Base-by-base conservation (phyloP, 2,888 invertebrate genomes). In the Teleogryllus oceanicus region DNA sequence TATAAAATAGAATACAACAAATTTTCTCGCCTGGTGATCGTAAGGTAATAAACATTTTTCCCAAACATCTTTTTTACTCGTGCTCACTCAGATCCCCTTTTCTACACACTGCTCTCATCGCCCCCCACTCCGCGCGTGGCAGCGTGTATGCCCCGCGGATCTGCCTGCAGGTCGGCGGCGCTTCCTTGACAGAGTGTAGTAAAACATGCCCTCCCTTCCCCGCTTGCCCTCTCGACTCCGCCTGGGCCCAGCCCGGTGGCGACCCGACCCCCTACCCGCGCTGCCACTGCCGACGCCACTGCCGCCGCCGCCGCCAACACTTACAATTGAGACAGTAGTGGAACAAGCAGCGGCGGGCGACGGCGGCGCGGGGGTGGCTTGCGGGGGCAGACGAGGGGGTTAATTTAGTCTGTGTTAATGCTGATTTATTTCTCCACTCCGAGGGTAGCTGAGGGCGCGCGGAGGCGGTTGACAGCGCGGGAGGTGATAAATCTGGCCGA, bases 381-480 rank as follows among this genome's bases (percentile, higher is more conserved):
- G 62, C 13, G 16, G 62, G 62, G 62, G 62, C 62, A n/a, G 62
- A 62, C 62, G 62, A 37, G 49, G 81, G 80, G 82, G 82, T 81
- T 82, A 82, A 82, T 82, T 82, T 82, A 82, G 81, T 80, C 81
- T 78, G 82, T 80, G 82, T 82, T 82, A 82, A 82, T 82, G 80
- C 82, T 82, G 82, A 82, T 82, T 82, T 82, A 82, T 80, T 80
- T 80, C 78, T 77, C 78, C 80, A 74, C 78, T 80, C 77, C 49
- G 75, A 49, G 79, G 21, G 79, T 50, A 75, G 79, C 18, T 37
- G 51, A 24, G 24, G 76, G 76, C 75, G 78, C 77, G 74, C 77
- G 51, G 20, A 50, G 75, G 62, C 76, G 78, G 76, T 78, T 78
- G 79, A 21, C 20, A 50, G 62, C n/a, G 75, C 62, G 78, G 76